phyloP scores from a whole-genome alignment of 2,797 vertebrate species.

The Microchirus variegatus region DNA sequence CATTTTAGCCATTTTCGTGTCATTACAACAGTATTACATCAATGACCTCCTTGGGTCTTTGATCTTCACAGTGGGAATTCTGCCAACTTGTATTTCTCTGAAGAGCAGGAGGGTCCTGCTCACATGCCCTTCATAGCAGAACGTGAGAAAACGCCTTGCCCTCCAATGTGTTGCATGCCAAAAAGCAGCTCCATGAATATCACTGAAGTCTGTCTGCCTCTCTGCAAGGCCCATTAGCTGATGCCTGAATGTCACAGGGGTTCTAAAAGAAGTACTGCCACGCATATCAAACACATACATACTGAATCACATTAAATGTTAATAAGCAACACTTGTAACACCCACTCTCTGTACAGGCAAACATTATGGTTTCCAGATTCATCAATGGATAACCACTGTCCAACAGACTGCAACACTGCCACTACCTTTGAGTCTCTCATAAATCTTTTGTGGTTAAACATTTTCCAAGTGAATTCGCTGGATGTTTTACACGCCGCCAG shows the following conservation, averaged over 20 bases:
- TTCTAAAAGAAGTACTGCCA: conserved; percentile 7
- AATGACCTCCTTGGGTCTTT: conserved; percentile 58
- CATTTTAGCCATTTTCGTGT: conserved; percentile 54
- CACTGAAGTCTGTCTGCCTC: conserved; percentile 39
- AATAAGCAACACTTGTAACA: conserved; percentile 12
- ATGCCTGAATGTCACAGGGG: conserved; percentile 15
- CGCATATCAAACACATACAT: no score
- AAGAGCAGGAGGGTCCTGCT: conserved; percentile 47
- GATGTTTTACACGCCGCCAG: conserved; percentile 35
- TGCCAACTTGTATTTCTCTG: conserved; percentile 51
- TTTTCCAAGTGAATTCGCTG: conserved; percentile 37
- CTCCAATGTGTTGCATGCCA: conserved; percentile 52
- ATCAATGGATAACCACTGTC: not conserved
- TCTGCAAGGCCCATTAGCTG: conserved; percentile 28
- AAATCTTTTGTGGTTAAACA: conserved; percentile 26
- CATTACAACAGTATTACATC: conserved; percentile 71
- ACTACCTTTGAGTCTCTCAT: conserved; percentile 1
- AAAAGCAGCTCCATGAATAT: conserved; percentile 43
- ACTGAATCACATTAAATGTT: conserved; percentile 4
- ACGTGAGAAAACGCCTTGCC: conserved; percentile 46
- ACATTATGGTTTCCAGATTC: not conserved
- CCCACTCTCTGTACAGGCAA: not conserved
- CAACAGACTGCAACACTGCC: not conserved
- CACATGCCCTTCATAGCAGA: conserved; percentile 50
- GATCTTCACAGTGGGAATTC: conserved; percentile 56